Base-by-base conservation (phyloP, 1,140 invertebrate genomes). In the Saccostrea glomerata region DNA sequence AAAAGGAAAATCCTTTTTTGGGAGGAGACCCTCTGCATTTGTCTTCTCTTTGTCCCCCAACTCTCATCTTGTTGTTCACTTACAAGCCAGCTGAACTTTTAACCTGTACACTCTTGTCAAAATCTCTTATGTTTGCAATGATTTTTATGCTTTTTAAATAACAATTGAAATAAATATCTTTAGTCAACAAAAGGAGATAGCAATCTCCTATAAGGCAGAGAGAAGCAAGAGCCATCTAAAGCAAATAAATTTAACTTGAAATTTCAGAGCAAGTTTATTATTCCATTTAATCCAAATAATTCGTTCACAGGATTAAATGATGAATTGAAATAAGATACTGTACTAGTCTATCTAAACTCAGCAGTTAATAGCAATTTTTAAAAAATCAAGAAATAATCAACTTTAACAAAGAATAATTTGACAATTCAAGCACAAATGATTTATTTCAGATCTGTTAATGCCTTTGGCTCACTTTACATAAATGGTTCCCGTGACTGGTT, bases 71-170 rank as follows among this genome's bases (percentile, higher is more conserved):
- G 6, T 77, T 77, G 70, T 77, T 77, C 70, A 77, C 23, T 36
- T 12, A 12, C 70, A 30, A 36, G 9, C 23, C 23, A 77, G 25
- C 23, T 77, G 70, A 77, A 77, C 70, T 77, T 77, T 77, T 77
- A 36, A 77, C 70, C 70, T 77, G 70, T 77, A 77, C 23, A 77
- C 70, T 63, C 70, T 30, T 77, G 70, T 77, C 70, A 77, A 77
- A 77, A 77, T 36, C 70, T 77, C 70, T 36, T 36, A 30, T 30
- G 70, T 77, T 77, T 77, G 70, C 70, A 77, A 77, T 77, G 70
- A 77, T 77, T 77, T 77, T 77, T 77, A 77, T 77, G 70, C 70
- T 77, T 77, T 77, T 77, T 77, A 77, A 77, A 77, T 77, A 77
- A 77, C 70, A 77, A 77, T 77, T 77, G 70, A 77, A 77, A 77